phyloP scores from a whole-genome alignment of 2,888 invertebrate species.

The Sinhomidia bicolor region DNA sequence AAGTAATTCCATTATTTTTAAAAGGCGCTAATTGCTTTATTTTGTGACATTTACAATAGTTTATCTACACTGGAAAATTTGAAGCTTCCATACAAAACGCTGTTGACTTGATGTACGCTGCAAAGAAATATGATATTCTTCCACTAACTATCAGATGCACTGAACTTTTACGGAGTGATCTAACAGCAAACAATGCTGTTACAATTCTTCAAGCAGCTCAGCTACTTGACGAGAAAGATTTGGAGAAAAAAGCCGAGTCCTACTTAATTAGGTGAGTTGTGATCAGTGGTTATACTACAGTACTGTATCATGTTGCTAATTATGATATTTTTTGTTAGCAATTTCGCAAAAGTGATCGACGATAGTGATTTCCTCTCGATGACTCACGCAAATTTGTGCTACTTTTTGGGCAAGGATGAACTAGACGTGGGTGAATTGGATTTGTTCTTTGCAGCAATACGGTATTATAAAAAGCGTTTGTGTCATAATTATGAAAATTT shows the following conservation, averaged over 20 bases:
- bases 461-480: slow-evolving; percentile 54
- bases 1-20: no score
- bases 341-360: slow-evolving; percentile 71
- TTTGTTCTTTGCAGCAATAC: slow-evolving; percentile 68
- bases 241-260: slow-evolving; percentile 67
- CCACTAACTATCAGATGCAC: slow-evolving; percentile 67
- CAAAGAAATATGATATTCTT: slow-evolving; percentile 74
- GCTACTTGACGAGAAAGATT: slow-evolving; percentile 71
- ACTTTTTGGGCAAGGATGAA: slow-evolving; percentile 69
- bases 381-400: slow-evolving; percentile 64
- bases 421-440: slow-evolving; percentile 71
- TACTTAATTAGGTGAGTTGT: slow-evolving; percentile 65
- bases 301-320: no score
- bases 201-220: slow-evolving; percentile 76
- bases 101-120: slow-evolving; percentile 73
- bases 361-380: slow-evolving; percentile 67
- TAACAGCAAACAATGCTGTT: slow-evolving; percentile 72
- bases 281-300: no score
- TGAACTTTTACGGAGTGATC: slow-evolving; percentile 69
- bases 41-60: slow-evolving; percentile 58
- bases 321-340: no score
- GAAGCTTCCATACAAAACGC: slow-evolving; percentile 71
- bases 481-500: no score
- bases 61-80: slow-evolving; percentile 74
- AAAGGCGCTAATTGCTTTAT: no score